Conservation (phyloP, 1,140 invertebrate species). For the Helicoverpa zea region DNA sequence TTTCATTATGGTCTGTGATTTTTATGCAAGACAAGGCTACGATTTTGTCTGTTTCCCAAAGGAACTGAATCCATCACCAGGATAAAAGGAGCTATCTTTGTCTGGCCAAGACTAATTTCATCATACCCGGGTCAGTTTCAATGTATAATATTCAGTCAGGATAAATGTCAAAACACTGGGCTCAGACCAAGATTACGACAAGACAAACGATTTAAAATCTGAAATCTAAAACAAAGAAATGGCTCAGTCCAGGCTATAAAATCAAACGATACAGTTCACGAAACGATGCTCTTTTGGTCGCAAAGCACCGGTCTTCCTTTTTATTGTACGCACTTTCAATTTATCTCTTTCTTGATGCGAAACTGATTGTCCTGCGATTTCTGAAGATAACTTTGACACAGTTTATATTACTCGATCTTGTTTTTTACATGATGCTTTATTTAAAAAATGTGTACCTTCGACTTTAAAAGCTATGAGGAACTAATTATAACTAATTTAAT, state of each 20-base stretch:
- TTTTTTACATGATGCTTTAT: no score
- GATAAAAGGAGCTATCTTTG: neutral
- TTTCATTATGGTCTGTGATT: no score
- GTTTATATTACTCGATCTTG: no score
- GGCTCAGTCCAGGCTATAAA: neutral
- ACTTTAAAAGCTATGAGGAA: no score
- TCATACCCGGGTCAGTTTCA: neutral
- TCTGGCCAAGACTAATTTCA: neutral
- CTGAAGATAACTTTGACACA: no score
- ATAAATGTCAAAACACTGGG: neutral
- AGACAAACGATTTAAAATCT: slow-evolving; percentile 7
- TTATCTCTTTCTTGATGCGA: slow-evolving; percentile 1
- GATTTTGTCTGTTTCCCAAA: no score
- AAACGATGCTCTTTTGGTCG: slow-evolving; percentile 18
- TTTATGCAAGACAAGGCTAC: no score
- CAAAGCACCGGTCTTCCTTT: slow-evolving; percentile 18
- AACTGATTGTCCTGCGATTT: neutral
- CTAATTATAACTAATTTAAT: no score
- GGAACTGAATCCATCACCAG: no score
- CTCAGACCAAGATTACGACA: neutral
- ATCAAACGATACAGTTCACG: slow-evolving; percentile 25
- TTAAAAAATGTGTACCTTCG: no score
- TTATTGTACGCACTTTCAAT: slow-evolving; percentile 34
- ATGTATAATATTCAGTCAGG: no score
- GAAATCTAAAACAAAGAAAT: slow-evolving; percentile 24